Percentiles rank a stretch among this genome's conserved stretches.
These are phyloP conservation scores for Schizopygopsis malacanthus DNA, from an alignment of 2,797 vertebrate species.

Conservation along the genomic window DNA sequence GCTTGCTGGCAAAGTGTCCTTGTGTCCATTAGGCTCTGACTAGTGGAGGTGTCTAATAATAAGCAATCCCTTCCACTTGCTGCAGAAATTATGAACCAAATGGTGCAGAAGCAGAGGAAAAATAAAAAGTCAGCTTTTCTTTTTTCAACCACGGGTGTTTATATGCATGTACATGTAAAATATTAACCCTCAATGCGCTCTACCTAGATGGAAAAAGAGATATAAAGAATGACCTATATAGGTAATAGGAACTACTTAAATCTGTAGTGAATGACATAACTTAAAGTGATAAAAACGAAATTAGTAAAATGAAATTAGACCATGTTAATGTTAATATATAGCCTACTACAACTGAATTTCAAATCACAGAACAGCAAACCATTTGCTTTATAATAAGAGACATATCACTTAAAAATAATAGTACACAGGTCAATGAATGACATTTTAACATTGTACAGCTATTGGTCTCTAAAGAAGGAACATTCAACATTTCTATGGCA, in stretches of 20 bases:
- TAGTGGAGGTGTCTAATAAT: conserved; percentile 49
- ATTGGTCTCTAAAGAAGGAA: background rate
- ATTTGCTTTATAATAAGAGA: background rate
- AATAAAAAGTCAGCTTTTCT: conserved; percentile 22
- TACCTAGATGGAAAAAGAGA: conserved; percentile 16
- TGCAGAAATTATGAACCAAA: conserved; percentile 55
- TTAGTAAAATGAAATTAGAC: background rate
- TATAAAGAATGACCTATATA: background rate
- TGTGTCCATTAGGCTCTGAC: conserved; percentile 49
- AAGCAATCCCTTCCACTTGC: conserved; percentile 46
- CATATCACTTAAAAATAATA: background rate
- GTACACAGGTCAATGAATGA: background rate
- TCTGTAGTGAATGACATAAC: background rate
- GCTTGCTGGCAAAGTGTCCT: conserved; percentile 46
- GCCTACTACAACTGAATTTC: too few species aligned
- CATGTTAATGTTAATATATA: background rate
- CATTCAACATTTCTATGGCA: background rate
- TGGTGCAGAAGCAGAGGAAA: conserved; percentile 44
- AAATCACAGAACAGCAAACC: too few species aligned
- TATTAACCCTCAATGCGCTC: conserved; percentile 10
- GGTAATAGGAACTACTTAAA: background rate
- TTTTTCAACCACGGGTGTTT: conserved; percentile 8
- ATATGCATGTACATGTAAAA: background rate
- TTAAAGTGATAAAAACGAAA: background rate
- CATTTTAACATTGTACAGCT: background rate